These are phyloP conservation scores for Thysanoteuthis rhombus DNA, from an alignment of 2,888 invertebrate species.

Conservation along the genomic window DNA sequence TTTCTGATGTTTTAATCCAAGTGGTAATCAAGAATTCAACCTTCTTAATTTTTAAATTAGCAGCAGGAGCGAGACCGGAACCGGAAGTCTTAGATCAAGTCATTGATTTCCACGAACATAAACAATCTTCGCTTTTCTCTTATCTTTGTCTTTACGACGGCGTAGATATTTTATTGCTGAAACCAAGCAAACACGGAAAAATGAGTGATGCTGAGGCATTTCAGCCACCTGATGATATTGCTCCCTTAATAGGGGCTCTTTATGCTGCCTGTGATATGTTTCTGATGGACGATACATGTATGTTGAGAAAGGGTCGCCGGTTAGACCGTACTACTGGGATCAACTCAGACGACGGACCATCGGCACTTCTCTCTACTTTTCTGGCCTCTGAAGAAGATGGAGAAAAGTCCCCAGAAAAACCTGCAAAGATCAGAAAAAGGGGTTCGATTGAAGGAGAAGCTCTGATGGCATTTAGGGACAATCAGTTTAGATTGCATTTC, in stretches of 20 bases:
- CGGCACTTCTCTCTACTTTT: not conserved
- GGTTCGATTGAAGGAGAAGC: not conserved
- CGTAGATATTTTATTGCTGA: not conserved
- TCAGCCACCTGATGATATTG: not conserved
- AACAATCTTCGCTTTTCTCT: not conserved
- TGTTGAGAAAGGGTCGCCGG: not conserved
- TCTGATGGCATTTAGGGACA: not conserved
- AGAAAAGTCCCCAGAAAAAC: not conserved
- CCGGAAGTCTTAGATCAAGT: not conserved
- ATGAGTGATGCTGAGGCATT: not conserved
- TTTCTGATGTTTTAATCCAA: no score
- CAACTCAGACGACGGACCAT: not conserved
- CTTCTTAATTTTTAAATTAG: not conserved
- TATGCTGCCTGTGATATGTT: conserved; percentile 23
- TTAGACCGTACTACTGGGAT: not conserved
- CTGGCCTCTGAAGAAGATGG: not conserved
- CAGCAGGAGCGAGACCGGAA: not conserved
- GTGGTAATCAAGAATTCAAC: no score
- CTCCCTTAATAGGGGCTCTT: not conserved
- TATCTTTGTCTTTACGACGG: no score
- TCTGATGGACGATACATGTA: not conserved
- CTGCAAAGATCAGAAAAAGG: not conserved
- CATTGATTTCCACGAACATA: not conserved
- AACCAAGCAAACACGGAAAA: not conserved
- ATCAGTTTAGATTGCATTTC: not conserved